Evolutionary conservation across 2,113 vertebrate species (phyloP).

Genomic region (Petromus typicus): DNA sequence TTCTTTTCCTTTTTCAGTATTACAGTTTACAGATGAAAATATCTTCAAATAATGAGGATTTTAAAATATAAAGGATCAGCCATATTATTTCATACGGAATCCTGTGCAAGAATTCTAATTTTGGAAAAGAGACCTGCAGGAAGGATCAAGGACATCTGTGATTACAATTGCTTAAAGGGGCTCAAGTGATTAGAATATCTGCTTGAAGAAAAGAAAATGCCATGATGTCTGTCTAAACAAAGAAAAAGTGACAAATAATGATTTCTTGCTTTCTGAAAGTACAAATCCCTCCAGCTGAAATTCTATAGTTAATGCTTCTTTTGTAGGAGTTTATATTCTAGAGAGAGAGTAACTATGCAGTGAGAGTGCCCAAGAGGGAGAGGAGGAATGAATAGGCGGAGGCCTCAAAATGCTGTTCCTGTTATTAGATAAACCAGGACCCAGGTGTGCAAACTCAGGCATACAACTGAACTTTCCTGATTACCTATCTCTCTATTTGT

Average conservation of each 20-base stretch:
- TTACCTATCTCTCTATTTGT: neutral
- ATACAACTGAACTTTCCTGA: neutral
- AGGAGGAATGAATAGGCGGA: neutral
- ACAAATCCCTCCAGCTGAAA: slow-evolving; percentile 29
- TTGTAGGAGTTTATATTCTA: slow-evolving; percentile 3
- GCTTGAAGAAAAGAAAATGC: slow-evolving; percentile 61
- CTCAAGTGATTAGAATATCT: slow-evolving; percentile 56
- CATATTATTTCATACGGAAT: slow-evolving; percentile 60
- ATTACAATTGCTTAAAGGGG: slow-evolving; percentile 66
- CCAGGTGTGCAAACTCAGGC: neutral
- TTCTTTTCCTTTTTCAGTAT: neutral
- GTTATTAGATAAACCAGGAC: neutral
- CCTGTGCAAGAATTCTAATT: slow-evolving; percentile 56
- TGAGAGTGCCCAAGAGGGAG: neutral
- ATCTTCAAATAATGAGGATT: slow-evolving; percentile 67
- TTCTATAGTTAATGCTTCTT: slow-evolving; percentile 37
- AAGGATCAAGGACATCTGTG: slow-evolving; percentile 64
- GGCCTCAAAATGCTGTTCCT: neutral
- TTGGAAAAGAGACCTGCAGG: neutral
- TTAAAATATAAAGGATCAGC: slow-evolving; percentile 62
- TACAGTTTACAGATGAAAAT: slow-evolving; percentile 47
- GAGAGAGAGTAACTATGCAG: neutral
- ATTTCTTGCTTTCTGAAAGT: slow-evolving; percentile 20
- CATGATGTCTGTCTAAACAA: slow-evolving; percentile 31
- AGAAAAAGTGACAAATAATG: slow-evolving; percentile 45